Base-by-base conservation (phyloP, 2,888 invertebrate genomes). In the Machimus rusticus region DNA sequence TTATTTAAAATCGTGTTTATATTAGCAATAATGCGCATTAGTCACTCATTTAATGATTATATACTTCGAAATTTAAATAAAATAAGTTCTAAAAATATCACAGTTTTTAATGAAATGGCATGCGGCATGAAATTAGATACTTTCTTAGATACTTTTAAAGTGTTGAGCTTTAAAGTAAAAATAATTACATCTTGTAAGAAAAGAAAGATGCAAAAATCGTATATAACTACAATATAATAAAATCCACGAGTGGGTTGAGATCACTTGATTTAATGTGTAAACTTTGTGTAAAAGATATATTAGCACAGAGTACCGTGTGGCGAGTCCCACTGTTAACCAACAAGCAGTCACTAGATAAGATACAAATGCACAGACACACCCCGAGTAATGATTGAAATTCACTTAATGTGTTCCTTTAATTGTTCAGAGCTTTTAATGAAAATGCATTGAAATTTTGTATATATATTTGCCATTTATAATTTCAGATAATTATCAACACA, bases 281-380 rank as follows among this genome's bases (percentile, higher is more conserved):
- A 76, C 76, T 34, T 76, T 76, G 76, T 76, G 76, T 76, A 76
- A 76, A 37, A 37, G 39, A 37, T 76, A 39, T 16, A 6, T 37
- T 76, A 76, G 76, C 76, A 76, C 78, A 46, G 43, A 39, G 43
- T 39, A 43, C 28, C 46, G 78, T 78, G 39, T 78, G 78, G 28
- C 78, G 14, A 78, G 19, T 39, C 5, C 43, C 78, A 28, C 78
- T 78, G 37, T 39, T 78, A 14, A 46, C 39, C 39, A 19, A 78
- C 39, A 39, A 43, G 46, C 34, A 76, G 37, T 37, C 39, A 39
- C 39, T 76, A 37, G 14, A 31, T 37, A 76, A 76, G 19, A 76
- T 37, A 76, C 34, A 23, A 81, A 82, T 82, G 82, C 82, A 82
- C 82, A 82, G 37, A 82, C 82, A 66, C 66, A 57, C 82, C 82